Evolutionary conservation across 2,113 vertebrate genomes (phyloP).

Genomic region (Anser brachyrhynchus): DNA sequence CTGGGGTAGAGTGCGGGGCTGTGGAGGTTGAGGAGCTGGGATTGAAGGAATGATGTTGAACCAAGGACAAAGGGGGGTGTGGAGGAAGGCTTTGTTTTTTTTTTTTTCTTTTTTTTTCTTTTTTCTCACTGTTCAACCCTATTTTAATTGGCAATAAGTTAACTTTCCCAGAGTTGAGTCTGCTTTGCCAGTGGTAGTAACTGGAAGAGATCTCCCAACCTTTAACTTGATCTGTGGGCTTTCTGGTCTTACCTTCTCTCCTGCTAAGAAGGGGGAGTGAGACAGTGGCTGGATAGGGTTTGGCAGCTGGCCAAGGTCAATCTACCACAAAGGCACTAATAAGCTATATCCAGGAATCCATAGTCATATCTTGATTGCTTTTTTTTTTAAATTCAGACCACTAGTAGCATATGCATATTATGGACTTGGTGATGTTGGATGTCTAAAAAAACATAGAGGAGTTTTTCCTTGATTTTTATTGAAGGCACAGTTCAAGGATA

Average conservation of each 20-base stretch:
- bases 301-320: background rate
- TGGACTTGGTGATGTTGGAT: background rate
- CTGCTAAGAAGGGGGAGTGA: background rate
- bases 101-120: background rate
- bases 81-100: background rate
- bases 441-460: background rate
- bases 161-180: background rate
- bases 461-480: background rate
- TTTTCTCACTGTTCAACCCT: background rate
- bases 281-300: background rate
- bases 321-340: background rate
- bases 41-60: background rate
- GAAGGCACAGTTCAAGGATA: background rate
- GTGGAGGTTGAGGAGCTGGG: background rate
- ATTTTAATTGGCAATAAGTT: background rate
- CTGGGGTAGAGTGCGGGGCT: background rate
- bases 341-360: background rate
- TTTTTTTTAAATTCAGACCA: background rate
- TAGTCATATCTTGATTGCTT: background rate
- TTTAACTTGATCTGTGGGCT: background rate
- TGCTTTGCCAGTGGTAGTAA: background rate
- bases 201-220: background rate
- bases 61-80: background rate
- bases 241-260: background rate
- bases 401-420: fast-evolving